These are phyloP conservation scores for Platyura marginata DNA, from an alignment of 1,140 invertebrate species.

Conservation along the genomic window DNA sequence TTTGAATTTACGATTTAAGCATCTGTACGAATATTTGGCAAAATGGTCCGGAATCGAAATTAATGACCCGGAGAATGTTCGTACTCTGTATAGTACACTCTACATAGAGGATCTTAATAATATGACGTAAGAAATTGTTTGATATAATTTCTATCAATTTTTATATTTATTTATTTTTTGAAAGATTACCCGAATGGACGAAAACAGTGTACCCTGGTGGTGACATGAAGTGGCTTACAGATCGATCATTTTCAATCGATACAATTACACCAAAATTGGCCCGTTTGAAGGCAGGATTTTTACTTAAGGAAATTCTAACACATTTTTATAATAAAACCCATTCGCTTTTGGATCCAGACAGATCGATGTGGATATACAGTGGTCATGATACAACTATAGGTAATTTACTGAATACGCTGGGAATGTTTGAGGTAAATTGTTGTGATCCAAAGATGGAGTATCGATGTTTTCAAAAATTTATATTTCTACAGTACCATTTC, in stretches of 20 bases:
- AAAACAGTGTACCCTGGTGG: conserved; percentile 26
- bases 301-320: conserved; percentile 42
- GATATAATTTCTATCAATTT: too few relatives aligned
- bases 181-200: conserved; percentile 52
- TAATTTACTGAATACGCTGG: conserved; percentile 50
- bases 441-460: too few relatives aligned
- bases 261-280: conserved; percentile 32
- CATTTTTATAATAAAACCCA: conserved; percentile 31
- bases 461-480: too few relatives aligned
- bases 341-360: conserved; percentile 23
- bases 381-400: conserved; percentile 69
- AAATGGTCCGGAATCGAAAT: conserved; percentile 36
- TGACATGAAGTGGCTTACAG: conserved; percentile 29
- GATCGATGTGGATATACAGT: conserved; percentile 55
- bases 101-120: conserved; percentile 52
- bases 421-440: conserved; percentile 39
- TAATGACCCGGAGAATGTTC: conserved; percentile 27
- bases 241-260: conserved; percentile 27
- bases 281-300: conserved; percentile 36
- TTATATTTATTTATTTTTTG: too few relatives aligned
- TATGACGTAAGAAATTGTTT: too few relatives aligned
- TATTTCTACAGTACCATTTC: neutral
- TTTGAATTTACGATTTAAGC: conserved; percentile 33
- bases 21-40: conserved; percentile 43
- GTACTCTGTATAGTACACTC: conserved; percentile 47